A percentile compares a stretch with the other conserved stretches of the same genome.
Conservation (phyloP, 2,797 vertebrate genomes). For the Rousettus madagascariensis region DNA sequence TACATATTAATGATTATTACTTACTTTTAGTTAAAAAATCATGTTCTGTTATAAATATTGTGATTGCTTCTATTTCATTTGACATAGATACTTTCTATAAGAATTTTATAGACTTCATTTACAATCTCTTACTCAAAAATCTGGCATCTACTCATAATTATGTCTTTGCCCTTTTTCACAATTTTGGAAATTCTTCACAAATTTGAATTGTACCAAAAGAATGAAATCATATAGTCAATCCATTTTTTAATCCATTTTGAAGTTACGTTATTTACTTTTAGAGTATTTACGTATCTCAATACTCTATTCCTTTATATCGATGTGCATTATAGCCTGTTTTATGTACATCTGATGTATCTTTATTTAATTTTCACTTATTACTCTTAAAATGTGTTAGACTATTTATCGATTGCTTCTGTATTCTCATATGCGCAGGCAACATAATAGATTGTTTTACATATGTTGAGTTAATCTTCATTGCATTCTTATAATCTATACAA, state of each 20-base stretch:
- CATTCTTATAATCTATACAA: neutral
- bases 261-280: neutral
- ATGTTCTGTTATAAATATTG: neutral
- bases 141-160: neutral
- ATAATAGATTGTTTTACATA: neutral
- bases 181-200: neutral
- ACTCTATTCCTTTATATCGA: neutral
- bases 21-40: neutral
- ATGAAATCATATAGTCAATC: neutral
- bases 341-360: neutral
- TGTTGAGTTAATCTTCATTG: neutral
- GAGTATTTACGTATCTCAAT: neutral
- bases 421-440: neutral
- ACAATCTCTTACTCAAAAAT: neutral
- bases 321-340: neutral
- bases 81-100: neutral
- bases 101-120: neutral
- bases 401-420: neutral
- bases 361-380: neutral
- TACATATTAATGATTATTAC: neutral
- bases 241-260: neutral
- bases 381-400: neutral
- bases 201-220: neutral
- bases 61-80: neutral
- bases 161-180: neutral